Base-by-base conservation (phyloP, 1,140 invertebrate species). In the Drosophila takahashii region DNA sequence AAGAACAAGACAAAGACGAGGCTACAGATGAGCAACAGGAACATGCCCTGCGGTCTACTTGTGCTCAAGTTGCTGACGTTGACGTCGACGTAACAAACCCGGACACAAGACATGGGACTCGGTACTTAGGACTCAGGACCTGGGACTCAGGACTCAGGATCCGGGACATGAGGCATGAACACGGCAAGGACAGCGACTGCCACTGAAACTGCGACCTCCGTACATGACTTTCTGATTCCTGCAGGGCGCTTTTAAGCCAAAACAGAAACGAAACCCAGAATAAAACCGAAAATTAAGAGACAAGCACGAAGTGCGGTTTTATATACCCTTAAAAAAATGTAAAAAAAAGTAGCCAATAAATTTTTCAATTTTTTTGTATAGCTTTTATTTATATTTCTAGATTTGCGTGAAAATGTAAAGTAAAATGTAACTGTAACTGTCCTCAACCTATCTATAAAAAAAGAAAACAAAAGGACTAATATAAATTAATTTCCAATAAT, bases 171-270 rank as follows among this genome's bases (percentile, higher is more conserved):
- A 39, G 64, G 48, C 73, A 65, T 66, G 60, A 66, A 66, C 72
- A 66, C 60, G 60, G 53, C 60, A 65, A 34, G 59, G 58, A 61
- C 51, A 57, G 48, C 75, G 65, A 53, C 51, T 62, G 48, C 48
- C 66, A 70, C 41, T 34, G 51, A 13, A 53, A 73, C 64, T 51
- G 64, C 26, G 73, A 78, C 61, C 60, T 37, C 61, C 64, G 34
- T 57, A 83, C 75, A 87, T 89, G 84, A 84, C 84, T 87, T 87
- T 83, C 70, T 67, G 76, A 89, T 77, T 87, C 83, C 72, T 70
- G 72, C 72, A 73, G 72, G 79, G 83, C 78, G 74, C 67, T 85
- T 70, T 85, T 78, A 57, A 74, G 58, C 37, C 47, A 78, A 36
- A 41, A 48, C 45, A 16, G 37, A 71, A 44, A 70, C 39, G 5